A percentile compares a stretch with the other conserved stretches of the same genome.
phyloP scores from a whole-genome alignment of 2,113 vertebrate species.

The Neolamprologus brichardi region DNA sequence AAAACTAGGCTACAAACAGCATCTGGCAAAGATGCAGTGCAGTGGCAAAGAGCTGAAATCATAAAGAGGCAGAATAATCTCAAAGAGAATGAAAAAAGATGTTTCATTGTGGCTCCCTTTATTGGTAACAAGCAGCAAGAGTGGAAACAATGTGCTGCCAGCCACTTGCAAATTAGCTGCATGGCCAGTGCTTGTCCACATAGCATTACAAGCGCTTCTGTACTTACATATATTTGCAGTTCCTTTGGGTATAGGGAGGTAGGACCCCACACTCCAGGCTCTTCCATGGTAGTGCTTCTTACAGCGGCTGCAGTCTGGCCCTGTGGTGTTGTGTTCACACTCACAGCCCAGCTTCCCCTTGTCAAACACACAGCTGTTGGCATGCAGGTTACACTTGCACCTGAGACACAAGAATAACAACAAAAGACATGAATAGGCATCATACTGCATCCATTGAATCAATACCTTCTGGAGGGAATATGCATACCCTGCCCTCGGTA shows the following conservation, averaged over 20 bases:
- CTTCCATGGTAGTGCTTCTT: conserved; percentile 94
- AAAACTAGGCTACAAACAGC: background rate
- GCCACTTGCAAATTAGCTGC: background rate
- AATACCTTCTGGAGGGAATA: background rate
- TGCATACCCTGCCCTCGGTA: background rate
- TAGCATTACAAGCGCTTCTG: background rate
- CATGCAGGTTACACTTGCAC: conserved; percentile 96
- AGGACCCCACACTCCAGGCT: conserved; percentile 90
- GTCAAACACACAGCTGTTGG: conserved; percentile 90
- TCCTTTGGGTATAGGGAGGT: conserved; percentile 94
- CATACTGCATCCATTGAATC: conserved; percentile 9
- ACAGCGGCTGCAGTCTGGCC: conserved; percentile 91
- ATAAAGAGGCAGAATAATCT: background rate
- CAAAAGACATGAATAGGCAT: conserved; percentile 37
- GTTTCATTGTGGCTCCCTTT: background rate
- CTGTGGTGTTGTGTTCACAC: conserved; percentile 96
- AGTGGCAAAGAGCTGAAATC: background rate
- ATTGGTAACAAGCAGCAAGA: background rate
- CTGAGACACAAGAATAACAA: conserved; percentile 71
- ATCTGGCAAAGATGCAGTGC: background rate
- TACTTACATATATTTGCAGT: conserved; percentile 96
- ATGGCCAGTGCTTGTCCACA: background rate
- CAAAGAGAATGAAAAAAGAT: background rate
- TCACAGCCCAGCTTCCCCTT: conserved; percentile 89
- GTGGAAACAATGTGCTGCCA: background rate